Conservation (phyloP, 2,113 vertebrate genomes). For the Clinocottus analis region DNA sequence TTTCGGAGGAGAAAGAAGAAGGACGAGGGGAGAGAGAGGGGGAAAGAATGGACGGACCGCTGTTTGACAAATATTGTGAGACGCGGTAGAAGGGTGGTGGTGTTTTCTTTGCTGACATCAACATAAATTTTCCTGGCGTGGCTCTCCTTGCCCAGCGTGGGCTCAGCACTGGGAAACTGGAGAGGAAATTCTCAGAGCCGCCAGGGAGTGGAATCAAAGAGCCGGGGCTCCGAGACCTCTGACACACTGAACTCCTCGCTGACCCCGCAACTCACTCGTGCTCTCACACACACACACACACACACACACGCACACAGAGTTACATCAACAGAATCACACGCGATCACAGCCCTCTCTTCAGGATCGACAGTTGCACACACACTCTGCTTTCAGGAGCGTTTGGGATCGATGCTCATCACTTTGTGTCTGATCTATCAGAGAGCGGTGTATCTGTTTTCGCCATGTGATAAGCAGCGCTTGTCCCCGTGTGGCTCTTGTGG, state of each 20-base stretch:
- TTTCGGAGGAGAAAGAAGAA: slow-evolving; percentile 66
- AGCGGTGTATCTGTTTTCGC: slow-evolving; percentile 46
- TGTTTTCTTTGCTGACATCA: slow-evolving; percentile 89
- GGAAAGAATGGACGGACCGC: slow-evolving; percentile 80
- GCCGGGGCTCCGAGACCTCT: slow-evolving; percentile 75
- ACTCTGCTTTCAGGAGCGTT: slow-evolving; percentile 19
- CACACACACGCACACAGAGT: slow-evolving; percentile 1
- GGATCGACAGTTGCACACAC: slow-evolving; percentile 17
- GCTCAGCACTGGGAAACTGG: slow-evolving; percentile 78
- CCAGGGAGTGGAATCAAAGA: slow-evolving; percentile 82
- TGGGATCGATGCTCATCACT: slow-evolving; percentile 42
- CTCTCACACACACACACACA: slow-evolving; percentile 32
- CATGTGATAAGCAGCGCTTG: slow-evolving; percentile 57
- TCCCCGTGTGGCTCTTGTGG: slow-evolving; percentile 47
- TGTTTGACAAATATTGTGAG: slow-evolving; percentile 86
- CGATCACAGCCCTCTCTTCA: slow-evolving; percentile 10
- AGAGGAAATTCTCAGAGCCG: slow-evolving; percentile 79
- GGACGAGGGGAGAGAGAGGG: slow-evolving; percentile 53
- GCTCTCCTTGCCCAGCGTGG: slow-evolving; percentile 82
- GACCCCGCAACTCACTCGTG: slow-evolving; percentile 66
- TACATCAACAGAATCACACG: slow-evolving; percentile 23
- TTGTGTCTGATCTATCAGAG: slow-evolving; percentile 40
- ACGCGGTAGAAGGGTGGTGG: slow-evolving; percentile 75
- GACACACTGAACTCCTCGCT: slow-evolving; percentile 81
- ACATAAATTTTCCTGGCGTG: slow-evolving; percentile 85